phyloP scores from a whole-genome alignment of 2,888 invertebrate species.

The Operophtera brumata region DNA sequence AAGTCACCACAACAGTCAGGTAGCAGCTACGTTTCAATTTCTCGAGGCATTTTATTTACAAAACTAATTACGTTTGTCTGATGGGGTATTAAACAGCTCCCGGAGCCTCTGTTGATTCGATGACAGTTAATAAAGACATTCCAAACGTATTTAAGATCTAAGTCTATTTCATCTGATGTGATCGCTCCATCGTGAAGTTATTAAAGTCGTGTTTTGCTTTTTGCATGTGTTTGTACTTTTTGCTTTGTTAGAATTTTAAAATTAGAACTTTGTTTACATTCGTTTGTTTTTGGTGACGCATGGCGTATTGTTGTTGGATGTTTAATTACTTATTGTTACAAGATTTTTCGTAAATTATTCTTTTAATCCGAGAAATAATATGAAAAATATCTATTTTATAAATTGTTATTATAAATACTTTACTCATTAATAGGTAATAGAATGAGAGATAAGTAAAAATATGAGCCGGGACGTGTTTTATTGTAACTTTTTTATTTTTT shows the following conservation, averaged over 20 bases:
- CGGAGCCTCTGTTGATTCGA: slow-evolving; percentile 68
- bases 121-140: slow-evolving; percentile 80
- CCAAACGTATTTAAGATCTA: slow-evolving; percentile 68
- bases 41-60: slow-evolving; percentile 79
- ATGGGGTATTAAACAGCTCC: slow-evolving; percentile 75
- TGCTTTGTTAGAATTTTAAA: slow-evolving; percentile 13
- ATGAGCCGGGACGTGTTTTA: slow-evolving; percentile 49
- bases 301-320: no score
- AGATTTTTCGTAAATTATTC: no score
- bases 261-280: slow-evolving; percentile 21
- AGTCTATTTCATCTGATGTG: slow-evolving; percentile 61
- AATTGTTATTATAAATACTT: neutral
- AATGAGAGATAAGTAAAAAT: slow-evolving; percentile 50
- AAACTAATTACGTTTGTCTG: slow-evolving; percentile 80
- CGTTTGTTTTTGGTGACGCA: no score
- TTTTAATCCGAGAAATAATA: no score
- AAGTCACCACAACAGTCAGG: slow-evolving; percentile 73
- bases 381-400: no score
- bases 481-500: slow-evolving; percentile 61
- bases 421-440: slow-evolving; percentile 36
- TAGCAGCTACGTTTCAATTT: slow-evolving; percentile 79
- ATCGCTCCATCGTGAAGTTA: slow-evolving; percentile 59
- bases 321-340: no score
- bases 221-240: slow-evolving; percentile 46
- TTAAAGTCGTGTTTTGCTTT: slow-evolving; percentile 48